Evolutionary conservation across 2,797 vertebrate genomes (phyloP).

Genomic region (Peromyscus aztecus): DNA sequence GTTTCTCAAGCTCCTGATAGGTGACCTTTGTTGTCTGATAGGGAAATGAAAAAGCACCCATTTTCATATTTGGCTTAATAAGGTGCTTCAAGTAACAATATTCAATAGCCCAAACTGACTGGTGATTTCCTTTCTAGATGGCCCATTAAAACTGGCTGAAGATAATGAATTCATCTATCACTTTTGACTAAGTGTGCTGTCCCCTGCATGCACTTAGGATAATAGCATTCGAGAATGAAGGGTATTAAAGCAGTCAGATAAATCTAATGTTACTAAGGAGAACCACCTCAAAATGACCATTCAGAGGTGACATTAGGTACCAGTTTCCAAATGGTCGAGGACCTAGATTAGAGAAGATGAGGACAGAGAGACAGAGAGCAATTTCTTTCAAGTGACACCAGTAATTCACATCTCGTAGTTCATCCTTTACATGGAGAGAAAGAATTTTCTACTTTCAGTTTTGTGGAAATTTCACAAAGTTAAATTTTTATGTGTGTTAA

Average conservation of each 20-base stretch:
- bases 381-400: conserved; percentile 65
- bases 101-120: conserved; percentile 76
- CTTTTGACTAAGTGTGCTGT: conserved; percentile 79
- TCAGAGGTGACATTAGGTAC: conserved; percentile 69
- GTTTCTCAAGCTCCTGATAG: conserved; percentile 62
- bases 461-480: not conserved
- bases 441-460: not conserved
- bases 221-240: conserved; percentile 82
- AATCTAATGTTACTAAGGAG: conserved; percentile 76
- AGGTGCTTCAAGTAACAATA: conserved; percentile 75
- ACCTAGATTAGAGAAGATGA: conserved; percentile 33
- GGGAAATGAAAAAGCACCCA: conserved; percentile 75
- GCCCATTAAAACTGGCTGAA: conserved; percentile 82
- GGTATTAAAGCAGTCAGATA: conserved; percentile 82
- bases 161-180: conserved; percentile 85
- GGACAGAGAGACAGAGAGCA: not conserved
- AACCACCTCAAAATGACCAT: conserved; percentile 73
- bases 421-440: not conserved
- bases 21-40: conserved; percentile 81
- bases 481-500: not conserved
- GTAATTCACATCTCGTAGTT: conserved; percentile 58
- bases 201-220: conserved; percentile 78
- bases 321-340: conserved; percentile 57
- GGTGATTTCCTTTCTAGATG: conserved; percentile 81
- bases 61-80: conserved; percentile 82